Percentiles rank a stretch among this genome's conserved stretches.
Evolutionary conservation across 2,797 vertebrate genomes (phyloP).

Genomic region (Decapterus maruadsi): DNA sequence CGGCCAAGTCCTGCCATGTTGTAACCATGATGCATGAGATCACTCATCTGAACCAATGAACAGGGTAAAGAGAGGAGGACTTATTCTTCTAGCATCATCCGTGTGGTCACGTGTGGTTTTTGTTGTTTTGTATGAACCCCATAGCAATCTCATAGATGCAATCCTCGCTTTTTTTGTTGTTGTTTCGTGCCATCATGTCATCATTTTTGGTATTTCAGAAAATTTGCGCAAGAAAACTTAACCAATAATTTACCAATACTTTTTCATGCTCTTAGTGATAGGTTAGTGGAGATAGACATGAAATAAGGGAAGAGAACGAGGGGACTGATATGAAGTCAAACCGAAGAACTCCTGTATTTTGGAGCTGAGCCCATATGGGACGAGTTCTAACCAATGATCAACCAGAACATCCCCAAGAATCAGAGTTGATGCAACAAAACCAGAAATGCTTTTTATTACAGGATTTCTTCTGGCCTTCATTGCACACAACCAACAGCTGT

Average conservation of each 20-base stretch:
- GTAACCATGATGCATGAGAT: neutral
- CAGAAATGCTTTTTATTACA: neutral
- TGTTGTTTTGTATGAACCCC: neutral
- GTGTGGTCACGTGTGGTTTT: neutral
- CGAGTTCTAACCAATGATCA: too few relatives aligned
- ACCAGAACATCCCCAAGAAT: neutral
- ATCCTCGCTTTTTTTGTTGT: neutral
- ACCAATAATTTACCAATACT: too few relatives aligned
- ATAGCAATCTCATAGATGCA: neutral
- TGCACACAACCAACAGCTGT: neutral
- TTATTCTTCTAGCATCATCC: neutral
- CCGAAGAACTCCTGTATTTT: too few relatives aligned
- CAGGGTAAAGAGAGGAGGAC: neutral
- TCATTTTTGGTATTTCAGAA: too few relatives aligned
- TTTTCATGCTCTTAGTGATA: too few relatives aligned
- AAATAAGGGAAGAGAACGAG: too few relatives aligned
- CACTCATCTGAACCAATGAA: neutral
- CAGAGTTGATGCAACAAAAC: neutral
- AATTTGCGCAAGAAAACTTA: too few relatives aligned
- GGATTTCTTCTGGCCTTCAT: neutral
- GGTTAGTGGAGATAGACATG: too few relatives aligned
- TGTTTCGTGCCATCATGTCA: too few relatives aligned
- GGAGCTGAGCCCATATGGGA: too few relatives aligned
- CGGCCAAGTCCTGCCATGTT: slow-evolving; percentile 1
- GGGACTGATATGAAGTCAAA: too few relatives aligned